Evolutionary conservation across 2,113 vertebrate genomes (phyloP).

Genomic region (Urocolius indicus): DNA sequence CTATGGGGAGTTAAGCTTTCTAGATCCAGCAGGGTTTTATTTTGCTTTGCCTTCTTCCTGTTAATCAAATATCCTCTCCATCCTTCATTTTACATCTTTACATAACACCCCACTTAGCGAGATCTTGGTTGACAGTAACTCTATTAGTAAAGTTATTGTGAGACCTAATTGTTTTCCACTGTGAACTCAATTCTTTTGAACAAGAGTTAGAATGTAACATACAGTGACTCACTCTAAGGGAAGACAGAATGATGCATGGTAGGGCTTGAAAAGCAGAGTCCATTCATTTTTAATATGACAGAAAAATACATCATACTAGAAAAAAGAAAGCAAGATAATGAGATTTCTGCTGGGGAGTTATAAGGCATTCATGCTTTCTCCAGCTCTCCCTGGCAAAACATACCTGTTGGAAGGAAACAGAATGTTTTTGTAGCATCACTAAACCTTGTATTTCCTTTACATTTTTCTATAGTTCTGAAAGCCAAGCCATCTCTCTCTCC

Average conservation of each 20-base stretch:
- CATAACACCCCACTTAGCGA: constrained; percentile 8
- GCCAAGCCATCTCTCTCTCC: background rate
- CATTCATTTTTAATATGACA: constrained; percentile 72
- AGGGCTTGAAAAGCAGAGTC: constrained; percentile 28
- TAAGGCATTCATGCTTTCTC: background rate
- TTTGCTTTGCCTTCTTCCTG: constrained; percentile 20
- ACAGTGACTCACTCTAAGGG: constrained; percentile 28
- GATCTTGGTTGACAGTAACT: constrained; percentile 60
- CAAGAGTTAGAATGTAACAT: constrained; percentile 36
- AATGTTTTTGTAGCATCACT: background rate
- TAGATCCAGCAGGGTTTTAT: background rate
- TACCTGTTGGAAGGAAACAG: background rate
- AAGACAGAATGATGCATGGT: constrained; percentile 71
- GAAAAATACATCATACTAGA: constrained; percentile 63
- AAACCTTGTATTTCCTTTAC: background rate
- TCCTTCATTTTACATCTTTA: constrained; percentile 47
- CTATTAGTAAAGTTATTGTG: constrained; percentile 61
- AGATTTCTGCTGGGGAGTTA: constrained; percentile 51
- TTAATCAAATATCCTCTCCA: constrained; percentile 52
- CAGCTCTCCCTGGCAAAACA: background rate
- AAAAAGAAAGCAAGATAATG: constrained; percentile 66
- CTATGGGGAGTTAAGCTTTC: background rate
- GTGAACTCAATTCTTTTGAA: constrained; percentile 43
- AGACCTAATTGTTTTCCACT: constrained; percentile 50
- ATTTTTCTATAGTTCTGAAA: background rate